Evolutionary conservation across 2,797 vertebrate genomes (phyloP).

Genomic region (Sarcoramphus papa): DNA sequence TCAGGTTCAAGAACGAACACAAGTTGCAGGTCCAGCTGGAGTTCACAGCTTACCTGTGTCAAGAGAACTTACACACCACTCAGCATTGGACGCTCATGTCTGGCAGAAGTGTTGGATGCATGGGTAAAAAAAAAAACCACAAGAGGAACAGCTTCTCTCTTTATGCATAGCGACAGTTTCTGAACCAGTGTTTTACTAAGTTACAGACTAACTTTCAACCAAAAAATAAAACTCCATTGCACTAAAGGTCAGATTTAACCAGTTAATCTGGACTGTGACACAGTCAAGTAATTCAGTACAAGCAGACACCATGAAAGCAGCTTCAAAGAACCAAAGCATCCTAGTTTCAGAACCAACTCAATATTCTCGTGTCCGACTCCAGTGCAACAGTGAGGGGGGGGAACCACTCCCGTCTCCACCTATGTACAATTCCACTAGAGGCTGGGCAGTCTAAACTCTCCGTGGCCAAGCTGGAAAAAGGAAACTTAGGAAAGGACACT

Average conservation of each 20-base stretch:
- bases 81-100: not conserved
- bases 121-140: not conserved
- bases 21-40: not conserved
- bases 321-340: constrained; percentile 54
- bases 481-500: constrained; percentile 68
- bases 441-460: not conserved
- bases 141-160: constrained; percentile 40
- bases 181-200: constrained; percentile 76
- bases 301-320: constrained; percentile 64
- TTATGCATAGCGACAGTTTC: constrained; percentile 58
- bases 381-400: constrained; percentile 1
- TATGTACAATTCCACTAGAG: constrained; percentile 40
- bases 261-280: constrained; percentile 25
- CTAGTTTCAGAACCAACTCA: constrained; percentile 26
- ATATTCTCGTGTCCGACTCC: constrained; percentile 37
- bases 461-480: constrained; percentile 49
- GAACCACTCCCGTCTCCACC: not conserved
- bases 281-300: constrained; percentile 57
- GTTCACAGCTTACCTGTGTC: constrained; percentile 47
- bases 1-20: not conserved
- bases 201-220: constrained; percentile 39
- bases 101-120: not conserved
- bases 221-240: constrained; percentile 62
- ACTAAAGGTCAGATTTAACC: constrained; percentile 61
- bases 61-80: not conserved